Base-by-base conservation (phyloP, 2,888 invertebrate species). In the Agonopterix alstromeriana region DNA sequence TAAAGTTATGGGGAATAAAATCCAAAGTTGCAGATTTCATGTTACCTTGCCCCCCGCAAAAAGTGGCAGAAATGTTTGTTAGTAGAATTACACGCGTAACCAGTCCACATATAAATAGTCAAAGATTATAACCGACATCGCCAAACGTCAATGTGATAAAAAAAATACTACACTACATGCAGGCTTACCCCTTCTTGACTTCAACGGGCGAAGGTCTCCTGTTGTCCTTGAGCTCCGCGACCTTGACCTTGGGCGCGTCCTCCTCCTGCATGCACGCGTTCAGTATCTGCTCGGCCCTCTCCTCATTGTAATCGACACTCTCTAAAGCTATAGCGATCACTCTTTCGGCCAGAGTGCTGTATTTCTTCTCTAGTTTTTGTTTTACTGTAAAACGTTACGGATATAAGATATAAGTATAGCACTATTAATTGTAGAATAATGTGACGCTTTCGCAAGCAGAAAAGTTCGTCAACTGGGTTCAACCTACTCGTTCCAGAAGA, bases 301-400 rank as follows among this genome's bases (percentile, higher is more conserved):
- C 93, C 72, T 96, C 95, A 56, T 96, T 94, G 77, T 93, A 97
- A 67, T 94, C 93, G 0, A 96, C 96, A 67, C 96, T 96, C 66
- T 98, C 97, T 54, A 97, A 82, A 0, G 97, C 98, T 75, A 97
- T 93, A 1, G 92, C 84, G 46, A 97, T 92, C 9, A 98, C 93
- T 53, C 94, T 92, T 59, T 95, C 95, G 0, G 95, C 94, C 35
- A 96, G 92, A 44, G 92, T 91, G 47, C 91, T 91, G 75, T 95
- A 96, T 67, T 93, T 93, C 50, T 90, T 90, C 75, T 94, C 92
- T 12, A 97, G 88, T 57, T 91, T 89, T 36, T 75, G 72, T 84
- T 93, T 94, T 74, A 95, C 95, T 96, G 70, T 2, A 70, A 70
- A 27, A 27, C 27, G 27, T 27, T 27, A 27, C 27, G 5, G 27